phyloP scores from a whole-genome alignment of 1,140 invertebrate species.

The Harpegnathos saltator region DNA sequence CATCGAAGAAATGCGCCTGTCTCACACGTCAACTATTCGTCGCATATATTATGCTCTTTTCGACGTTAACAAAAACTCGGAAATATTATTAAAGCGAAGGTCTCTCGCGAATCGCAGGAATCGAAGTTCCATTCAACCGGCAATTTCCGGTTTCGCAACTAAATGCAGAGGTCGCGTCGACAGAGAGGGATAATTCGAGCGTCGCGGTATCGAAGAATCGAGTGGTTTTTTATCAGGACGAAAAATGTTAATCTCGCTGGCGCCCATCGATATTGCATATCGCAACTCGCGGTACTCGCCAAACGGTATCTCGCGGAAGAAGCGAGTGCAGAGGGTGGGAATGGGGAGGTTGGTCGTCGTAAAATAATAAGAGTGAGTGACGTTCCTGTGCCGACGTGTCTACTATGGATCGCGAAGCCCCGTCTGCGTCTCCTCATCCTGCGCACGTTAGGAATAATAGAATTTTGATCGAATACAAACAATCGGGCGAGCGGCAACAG shows the following conservation, averaged over 20 bases:
- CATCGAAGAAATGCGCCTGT: not conserved
- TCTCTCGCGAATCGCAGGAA: too few relatives aligned
- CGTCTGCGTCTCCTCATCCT: slow-evolving; percentile 63
- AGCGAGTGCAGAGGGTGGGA: too few relatives aligned
- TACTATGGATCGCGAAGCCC: slow-evolving; percentile 60
- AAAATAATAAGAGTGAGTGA: slow-evolving; percentile 62
- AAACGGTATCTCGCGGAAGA: slow-evolving; percentile 56
- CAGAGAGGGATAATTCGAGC: slow-evolving; percentile 31
- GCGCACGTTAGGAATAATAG: slow-evolving; percentile 75
- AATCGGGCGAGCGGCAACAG: slow-evolving; percentile 72
- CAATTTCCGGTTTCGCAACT: slow-evolving; percentile 1
- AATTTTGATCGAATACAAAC: slow-evolving; percentile 78
- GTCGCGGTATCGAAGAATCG: slow-evolving; percentile 16
- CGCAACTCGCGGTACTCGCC: slow-evolving; percentile 23
- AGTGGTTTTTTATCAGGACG: slow-evolving; percentile 37
- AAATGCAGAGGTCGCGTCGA: slow-evolving; percentile 5
- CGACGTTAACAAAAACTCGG: too few relatives aligned
- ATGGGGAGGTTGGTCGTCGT: slow-evolving; percentile 27
- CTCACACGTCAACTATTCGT: not conserved
- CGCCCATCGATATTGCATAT: slow-evolving; percentile 57
- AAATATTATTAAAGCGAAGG: not conserved
- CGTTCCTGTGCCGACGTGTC: slow-evolving; percentile 49
- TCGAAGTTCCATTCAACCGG: not conserved
- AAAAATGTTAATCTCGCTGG: slow-evolving; percentile 44
- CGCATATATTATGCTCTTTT: not conserved